Percentiles rank a stretch among this genome's conserved stretches.
Evolutionary conservation across 2,797 vertebrate species (phyloP).

Genomic region (Onychomys arenicola): DNA sequence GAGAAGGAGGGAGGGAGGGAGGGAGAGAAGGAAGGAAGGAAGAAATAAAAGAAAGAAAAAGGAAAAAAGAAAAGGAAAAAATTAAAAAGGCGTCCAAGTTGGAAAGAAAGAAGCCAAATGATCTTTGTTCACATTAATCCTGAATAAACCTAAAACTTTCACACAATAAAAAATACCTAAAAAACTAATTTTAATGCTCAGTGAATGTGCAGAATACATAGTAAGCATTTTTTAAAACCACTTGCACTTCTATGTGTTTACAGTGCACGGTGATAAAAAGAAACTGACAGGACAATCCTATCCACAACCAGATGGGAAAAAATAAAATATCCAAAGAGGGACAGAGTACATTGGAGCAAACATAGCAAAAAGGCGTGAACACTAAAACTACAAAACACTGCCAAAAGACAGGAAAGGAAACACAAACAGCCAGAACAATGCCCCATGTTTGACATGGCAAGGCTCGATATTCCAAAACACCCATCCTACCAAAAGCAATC

Average conservation of each 20-base stretch:
- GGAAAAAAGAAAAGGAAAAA: not conserved
- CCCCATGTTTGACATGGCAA: not conserved
- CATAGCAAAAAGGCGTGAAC: not conserved
- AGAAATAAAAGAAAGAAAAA: too few species aligned
- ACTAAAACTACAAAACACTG: not conserved
- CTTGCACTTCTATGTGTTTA: not conserved
- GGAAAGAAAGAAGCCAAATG: not conserved
- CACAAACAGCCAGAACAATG: not conserved
- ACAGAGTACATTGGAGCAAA: not conserved
- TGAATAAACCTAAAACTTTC: not conserved
- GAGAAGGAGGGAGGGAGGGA: too few species aligned
- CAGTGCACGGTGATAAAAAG: not conserved
- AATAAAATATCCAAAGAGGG: not conserved
- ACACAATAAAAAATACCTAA: not conserved
- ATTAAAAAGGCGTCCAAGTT: not conserved
- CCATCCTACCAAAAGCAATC: not conserved
- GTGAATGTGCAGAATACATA: not conserved
- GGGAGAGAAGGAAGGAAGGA: too few species aligned
- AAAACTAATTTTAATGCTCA: not conserved
- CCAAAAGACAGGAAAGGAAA: not conserved
- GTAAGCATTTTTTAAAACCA: not conserved
- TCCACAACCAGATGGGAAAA: not conserved
- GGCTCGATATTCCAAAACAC: not conserved
- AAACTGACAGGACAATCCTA: not conserved
- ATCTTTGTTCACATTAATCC: not conserved